phyloP scores from a whole-genome alignment of 2,113 vertebrate genomes.

The Thamnaconus septentrionalis region DNA sequence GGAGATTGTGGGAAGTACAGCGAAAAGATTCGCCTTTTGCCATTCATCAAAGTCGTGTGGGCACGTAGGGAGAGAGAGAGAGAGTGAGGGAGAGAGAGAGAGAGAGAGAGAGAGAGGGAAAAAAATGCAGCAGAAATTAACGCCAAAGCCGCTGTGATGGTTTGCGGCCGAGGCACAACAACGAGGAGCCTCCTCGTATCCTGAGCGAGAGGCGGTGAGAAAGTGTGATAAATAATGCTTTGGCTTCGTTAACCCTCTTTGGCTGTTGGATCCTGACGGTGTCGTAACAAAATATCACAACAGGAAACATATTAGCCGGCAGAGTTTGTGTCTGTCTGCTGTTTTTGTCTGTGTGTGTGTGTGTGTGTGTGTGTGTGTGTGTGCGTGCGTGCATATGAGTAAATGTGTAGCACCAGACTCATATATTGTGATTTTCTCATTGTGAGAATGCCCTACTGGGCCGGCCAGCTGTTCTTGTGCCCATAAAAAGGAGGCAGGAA shows the following conservation, averaged over 20 bases:
- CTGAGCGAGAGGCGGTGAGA: conserved; percentile 27
- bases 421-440: conserved; percentile 68
- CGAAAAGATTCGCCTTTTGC: conserved; percentile 53
- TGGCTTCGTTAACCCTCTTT: conserved; percentile 23
- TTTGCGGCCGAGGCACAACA: background rate
- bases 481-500: conserved; percentile 71
- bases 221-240: conserved; percentile 22
- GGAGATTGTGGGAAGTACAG: conserved; percentile 49
- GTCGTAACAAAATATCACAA: conserved; percentile 49
- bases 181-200: conserved; percentile 12
- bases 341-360: conserved; percentile 18
- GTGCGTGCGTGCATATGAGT: conserved; percentile 17
- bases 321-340: conserved; percentile 34
- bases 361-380: conserved; percentile 16
- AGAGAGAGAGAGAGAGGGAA: background rate
- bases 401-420: conserved; percentile 38
- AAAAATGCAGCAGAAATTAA: conserved; percentile 17
- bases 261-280: conserved; percentile 51
- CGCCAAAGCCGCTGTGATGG: background rate
- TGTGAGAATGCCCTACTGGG: conserved; percentile 74
- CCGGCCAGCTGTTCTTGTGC: conserved; percentile 71
- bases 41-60: conserved; percentile 57
- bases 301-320: conserved; percentile 43
- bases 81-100: background rate
- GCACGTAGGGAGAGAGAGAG: background rate